Evolutionary conservation across 2,113 vertebrate species (phyloP).

Genomic region (Esox niger): DNA sequence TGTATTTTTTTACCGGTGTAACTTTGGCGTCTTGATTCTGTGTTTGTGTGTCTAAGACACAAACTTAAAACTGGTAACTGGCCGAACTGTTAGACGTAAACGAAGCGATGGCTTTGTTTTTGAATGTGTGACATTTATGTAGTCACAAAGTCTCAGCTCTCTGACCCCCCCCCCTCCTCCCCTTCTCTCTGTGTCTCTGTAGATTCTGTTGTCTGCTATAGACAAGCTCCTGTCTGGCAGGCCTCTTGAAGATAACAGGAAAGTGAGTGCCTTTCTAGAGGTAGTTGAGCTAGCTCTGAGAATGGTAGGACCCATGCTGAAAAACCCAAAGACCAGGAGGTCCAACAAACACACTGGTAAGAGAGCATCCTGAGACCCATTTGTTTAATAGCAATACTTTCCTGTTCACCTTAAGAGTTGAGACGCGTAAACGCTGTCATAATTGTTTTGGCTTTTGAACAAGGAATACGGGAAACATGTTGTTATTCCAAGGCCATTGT

Average conservation of each 20-base stretch:
- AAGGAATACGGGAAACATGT: neutral
- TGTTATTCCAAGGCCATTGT: neutral
- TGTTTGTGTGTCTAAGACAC: too few relatives aligned
- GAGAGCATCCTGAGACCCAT: neutral
- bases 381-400: neutral
- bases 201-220: constrained; percentile 52
- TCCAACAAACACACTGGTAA: constrained; percentile 48
- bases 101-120: too few relatives aligned
- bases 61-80: too few relatives aligned
- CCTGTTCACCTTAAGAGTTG: neutral
- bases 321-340: neutral
- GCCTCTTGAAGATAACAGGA: constrained; percentile 32
- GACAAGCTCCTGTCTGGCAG: constrained; percentile 47
- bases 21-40: too few relatives aligned
- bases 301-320: constrained; percentile 43
- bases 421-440: neutral
- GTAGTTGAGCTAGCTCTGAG: constrained; percentile 48
- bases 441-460: neutral
- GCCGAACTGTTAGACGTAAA: too few relatives aligned
- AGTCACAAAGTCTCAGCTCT: neutral
- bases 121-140: too few relatives aligned
- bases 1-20: too few relatives aligned
- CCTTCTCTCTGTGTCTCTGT: constrained; percentile 15
- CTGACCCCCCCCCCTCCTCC: neutral
- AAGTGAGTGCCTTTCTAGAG: constrained; percentile 55